Base-by-base conservation (phyloP, 2,797 vertebrate species). In the Heterohyrax brucei region DNA sequence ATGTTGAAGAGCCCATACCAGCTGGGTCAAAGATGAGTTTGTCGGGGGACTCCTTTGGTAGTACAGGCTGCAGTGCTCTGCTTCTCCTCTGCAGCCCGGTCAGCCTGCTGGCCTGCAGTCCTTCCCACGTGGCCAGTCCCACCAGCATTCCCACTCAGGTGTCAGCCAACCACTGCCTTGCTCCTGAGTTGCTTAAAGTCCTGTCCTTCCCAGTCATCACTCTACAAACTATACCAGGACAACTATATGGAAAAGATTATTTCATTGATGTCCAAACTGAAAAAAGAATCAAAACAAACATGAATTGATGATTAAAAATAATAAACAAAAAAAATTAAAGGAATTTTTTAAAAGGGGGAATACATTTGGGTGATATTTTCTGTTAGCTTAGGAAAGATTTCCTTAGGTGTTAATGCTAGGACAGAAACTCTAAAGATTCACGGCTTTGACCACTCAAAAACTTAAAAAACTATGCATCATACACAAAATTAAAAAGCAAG, bases 401-500 rank as follows among this genome's bases (percentile, higher is more conserved):
- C 53, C 70, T 85, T 90, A 70, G 30, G 18, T 2, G 46, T 78
- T 87, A 77, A 56, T 81, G 61, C n/a, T 85, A 95, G 91, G 7
- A 0, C 14, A 70, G 30, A 94, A 93, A 84, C 3, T 89, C 18
- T 44, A 61, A 85, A 44, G 22, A 76, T 28, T 73, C 78, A 61
- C 13, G 83, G 26, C 72, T 62, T 30, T 39, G 30, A 44, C 46
- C 48, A 59, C 13, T 39, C 70, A 84, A 83, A 73, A 81, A 39
- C 39, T 61, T 82, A 12, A 53, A 75, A 76, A 62, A 14, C 14
- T 90, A 33, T 48, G 19, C n/a, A 84, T 48, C 18, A 56, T 46
- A 90, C 93, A n/a, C 66, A 81, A 77, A 72, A 61, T 80, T 64
- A 90, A 88, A 88, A 93, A 83, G 61, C 56, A 84, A 94, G 61